Base-by-base conservation (phyloP, 2,113 vertebrate species). In the Hemiprocne comata region DNA sequence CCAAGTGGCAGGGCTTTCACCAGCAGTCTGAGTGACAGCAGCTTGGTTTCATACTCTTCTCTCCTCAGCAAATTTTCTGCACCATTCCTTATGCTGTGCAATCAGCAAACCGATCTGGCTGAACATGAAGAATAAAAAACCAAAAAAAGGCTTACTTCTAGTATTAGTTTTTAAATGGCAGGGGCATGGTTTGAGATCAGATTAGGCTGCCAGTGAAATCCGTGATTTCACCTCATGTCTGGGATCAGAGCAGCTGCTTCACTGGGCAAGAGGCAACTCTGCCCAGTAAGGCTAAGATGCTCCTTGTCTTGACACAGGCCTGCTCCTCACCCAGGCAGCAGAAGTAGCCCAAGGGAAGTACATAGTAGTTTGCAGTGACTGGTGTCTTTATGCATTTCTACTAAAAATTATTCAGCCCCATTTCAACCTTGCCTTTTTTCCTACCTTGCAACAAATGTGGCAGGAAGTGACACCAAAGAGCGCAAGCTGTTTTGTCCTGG, bases 241-340 rank as follows among this genome's bases (percentile, higher is more conserved):
- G 46, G 21, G 42, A 71, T 67, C 40, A 78, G 51, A 67, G 81
- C 60, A 23, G 64, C 2, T 8, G 5, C n/a, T 78, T 50, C 70
- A 31, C 24, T 33, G 38, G 36, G 16, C 42, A 46, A 51, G 38
- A 90, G 19, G 31, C 61, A 62, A 55, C 19, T 34, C 2, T 1
- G 71, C 65, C 61, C 26, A 69, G 78, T 44, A 65, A 76, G 44
- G 18, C 50, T 73, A 75, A 17, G 48, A 34, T 64, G 38, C 34
- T 50, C 48, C 26, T 69, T 48, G 60, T 36, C 48, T 60, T 60
- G 29, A 16, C 29, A 36, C 31, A 46, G 40, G 57, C 51, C 53
- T 67, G 38, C 58, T 60, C 21, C 62, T 72, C 64, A 44, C 25
- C 7, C 0, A 0, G 21, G 26, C 1, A 1, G 64, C 4, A 2